phyloP scores from a whole-genome alignment of 30 jellyfish, hydroid and myxozoan species.

The Turritopsis dohrnii region DNA sequence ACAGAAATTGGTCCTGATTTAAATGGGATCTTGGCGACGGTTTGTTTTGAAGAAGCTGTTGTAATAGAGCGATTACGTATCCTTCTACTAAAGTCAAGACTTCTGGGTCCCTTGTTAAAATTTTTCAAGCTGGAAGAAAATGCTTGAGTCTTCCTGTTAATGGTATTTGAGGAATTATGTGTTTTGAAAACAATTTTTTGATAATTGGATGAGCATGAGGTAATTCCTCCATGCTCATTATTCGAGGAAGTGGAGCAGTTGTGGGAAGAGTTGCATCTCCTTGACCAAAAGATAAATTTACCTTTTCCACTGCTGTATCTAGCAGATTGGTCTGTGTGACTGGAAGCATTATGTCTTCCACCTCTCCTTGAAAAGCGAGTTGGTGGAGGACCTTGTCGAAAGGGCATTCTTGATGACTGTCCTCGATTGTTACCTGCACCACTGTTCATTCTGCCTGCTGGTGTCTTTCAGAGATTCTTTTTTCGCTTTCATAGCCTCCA shows the following conservation, averaged over 20 bases:
- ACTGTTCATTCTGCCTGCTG: background rate
- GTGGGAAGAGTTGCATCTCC: background rate
- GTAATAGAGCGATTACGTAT: background rate
- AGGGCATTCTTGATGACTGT: background rate
- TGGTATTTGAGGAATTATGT: background rate
- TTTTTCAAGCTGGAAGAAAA: background rate
- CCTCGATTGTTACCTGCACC: background rate
- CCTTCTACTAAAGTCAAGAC: background rate
- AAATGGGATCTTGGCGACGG: background rate
- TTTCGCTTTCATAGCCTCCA: background rate
- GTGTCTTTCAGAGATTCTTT: background rate
- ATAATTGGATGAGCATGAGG: background rate
- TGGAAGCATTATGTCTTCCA: too few species aligned
- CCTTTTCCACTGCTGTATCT: too few species aligned
- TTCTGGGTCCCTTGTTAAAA: background rate
- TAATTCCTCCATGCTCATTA: background rate
- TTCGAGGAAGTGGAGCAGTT: background rate
- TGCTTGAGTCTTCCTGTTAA: background rate
- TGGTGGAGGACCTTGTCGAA: too few species aligned
- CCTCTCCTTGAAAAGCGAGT: too few species aligned
- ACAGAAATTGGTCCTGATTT: background rate
- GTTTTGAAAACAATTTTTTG: background rate
- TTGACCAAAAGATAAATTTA: too few species aligned
- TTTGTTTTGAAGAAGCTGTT: background rate
- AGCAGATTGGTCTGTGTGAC: too few species aligned